Conservation (phyloP, 2,888 invertebrate genomes). For the Tuberolachnus salignus region DNA sequence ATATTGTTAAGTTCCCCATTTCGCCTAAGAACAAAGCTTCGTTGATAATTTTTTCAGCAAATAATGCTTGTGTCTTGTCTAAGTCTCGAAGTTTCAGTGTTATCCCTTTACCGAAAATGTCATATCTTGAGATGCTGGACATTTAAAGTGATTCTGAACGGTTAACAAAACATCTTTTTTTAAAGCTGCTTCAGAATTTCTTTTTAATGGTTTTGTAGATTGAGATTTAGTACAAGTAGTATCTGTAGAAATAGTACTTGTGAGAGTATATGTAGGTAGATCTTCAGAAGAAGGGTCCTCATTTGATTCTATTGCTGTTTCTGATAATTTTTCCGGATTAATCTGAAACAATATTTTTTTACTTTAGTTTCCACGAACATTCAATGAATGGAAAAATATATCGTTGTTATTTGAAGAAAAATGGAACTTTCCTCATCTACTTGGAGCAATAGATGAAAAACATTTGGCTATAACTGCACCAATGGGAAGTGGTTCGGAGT, state of each 20-base stretch:
- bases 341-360: constrained; percentile 33
- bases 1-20: constrained; percentile 52
- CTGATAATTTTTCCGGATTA: constrained; percentile 6
- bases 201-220: constrained; percentile 40
- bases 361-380: constrained; percentile 54
- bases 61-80: constrained; percentile 52
- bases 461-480: constrained; percentile 60
- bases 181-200: constrained; percentile 40
- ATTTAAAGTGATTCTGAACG: constrained; percentile 37
- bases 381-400: constrained; percentile 46
- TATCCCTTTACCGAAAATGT: constrained; percentile 56
- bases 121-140: constrained; percentile 34
- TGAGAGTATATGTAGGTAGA: constrained; percentile 13
- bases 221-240: constrained; percentile 26
- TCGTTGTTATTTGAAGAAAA: constrained; percentile 37
- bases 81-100: constrained; percentile 52
- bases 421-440: constrained; percentile 57
- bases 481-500: constrained; percentile 59
- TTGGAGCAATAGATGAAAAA: constrained; percentile 59
- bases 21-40: constrained; percentile 57
- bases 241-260: constrained; percentile 28
- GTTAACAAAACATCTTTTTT: constrained; percentile 54
- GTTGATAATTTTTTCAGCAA: constrained; percentile 58
- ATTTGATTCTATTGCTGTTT: constrained; percentile 35
- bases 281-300: constrained; percentile 9